phyloP scores from a whole-genome alignment of 2,113 vertebrate genomes.

The Forbesichthys agassizii region DNA sequence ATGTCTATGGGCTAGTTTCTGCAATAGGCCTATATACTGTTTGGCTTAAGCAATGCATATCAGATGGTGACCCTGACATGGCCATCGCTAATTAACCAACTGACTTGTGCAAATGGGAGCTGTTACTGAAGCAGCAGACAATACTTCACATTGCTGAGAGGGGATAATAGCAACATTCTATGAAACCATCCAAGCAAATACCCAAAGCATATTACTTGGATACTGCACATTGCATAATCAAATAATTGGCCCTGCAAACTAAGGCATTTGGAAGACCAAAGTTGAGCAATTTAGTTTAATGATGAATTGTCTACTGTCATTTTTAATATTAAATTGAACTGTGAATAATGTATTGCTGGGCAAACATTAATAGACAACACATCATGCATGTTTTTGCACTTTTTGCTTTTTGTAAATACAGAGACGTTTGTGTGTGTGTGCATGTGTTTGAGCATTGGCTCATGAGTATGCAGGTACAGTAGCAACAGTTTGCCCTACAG shows the following conservation, averaged over 20 bases:
- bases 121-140: no score
- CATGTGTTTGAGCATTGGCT: background rate
- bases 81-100: no score
- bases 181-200: slow-evolving; percentile 30
- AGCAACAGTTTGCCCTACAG: slow-evolving; percentile 8
- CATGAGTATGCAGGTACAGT: background rate
- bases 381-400: no score
- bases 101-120: no score
- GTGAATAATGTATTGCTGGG: background rate
- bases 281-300: background rate
- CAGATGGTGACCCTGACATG: no score
- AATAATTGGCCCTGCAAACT: slow-evolving; percentile 8
- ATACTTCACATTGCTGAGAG: slow-evolving; percentile 7
- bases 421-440: background rate
- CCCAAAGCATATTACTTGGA: background rate
- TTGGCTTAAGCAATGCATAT: no score
- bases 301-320: background rate
- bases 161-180: slow-evolving; percentile 10
- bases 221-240: slow-evolving; percentile 4
- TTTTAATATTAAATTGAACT: background rate
- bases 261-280: background rate
- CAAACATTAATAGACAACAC: no score
- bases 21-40: no score
- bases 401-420: no score
- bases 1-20: no score